These are phyloP conservation scores for Thymelicus lineola DNA, from an alignment of 2,888 invertebrate genomes.

Conservation along the genomic window DNA sequence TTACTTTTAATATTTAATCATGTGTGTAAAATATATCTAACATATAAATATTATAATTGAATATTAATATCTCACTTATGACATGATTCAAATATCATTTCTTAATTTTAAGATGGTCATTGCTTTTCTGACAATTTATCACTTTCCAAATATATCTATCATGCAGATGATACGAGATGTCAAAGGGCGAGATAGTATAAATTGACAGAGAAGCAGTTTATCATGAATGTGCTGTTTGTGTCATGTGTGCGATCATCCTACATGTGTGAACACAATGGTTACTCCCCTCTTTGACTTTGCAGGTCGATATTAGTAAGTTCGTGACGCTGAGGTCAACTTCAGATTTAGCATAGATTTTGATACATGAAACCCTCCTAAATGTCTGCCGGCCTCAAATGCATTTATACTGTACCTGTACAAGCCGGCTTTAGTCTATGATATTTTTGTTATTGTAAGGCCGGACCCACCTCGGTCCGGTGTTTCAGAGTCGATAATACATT, in stretches of 20 bases:
- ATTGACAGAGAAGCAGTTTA: conserved; percentile 23
- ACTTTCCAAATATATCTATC: background rate
- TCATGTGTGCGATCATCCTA: conserved; percentile 7
- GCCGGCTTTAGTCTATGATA: conserved; percentile 53
- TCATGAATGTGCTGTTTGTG: background rate
- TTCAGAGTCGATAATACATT: conserved; percentile 44
- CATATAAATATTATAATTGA: no score
- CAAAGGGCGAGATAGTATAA: background rate
- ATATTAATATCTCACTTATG: background rate
- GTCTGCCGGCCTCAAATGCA: conserved; percentile 70
- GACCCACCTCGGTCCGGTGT: conserved; percentile 36
- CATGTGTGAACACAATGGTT: conserved; percentile 60
- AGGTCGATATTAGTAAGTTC: conserved; percentile 84
- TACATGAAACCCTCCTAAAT: conserved; percentile 66
- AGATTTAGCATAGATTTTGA: conserved; percentile 71
- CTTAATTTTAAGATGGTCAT: background rate
- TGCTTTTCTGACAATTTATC: conserved; percentile 28
- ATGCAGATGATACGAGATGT: background rate
- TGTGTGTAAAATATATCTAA: background rate
- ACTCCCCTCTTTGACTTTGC: conserved; percentile 82
- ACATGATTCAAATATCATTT: background rate
- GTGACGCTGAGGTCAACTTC: conserved; percentile 74
- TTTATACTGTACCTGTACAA: conserved; percentile 70
- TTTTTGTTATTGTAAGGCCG: conserved; percentile 49
- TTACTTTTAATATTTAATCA: background rate